Evolutionary conservation across 2,888 invertebrate genomes (phyloP).

Genomic region (Carpatolechia fugitivella): DNA sequence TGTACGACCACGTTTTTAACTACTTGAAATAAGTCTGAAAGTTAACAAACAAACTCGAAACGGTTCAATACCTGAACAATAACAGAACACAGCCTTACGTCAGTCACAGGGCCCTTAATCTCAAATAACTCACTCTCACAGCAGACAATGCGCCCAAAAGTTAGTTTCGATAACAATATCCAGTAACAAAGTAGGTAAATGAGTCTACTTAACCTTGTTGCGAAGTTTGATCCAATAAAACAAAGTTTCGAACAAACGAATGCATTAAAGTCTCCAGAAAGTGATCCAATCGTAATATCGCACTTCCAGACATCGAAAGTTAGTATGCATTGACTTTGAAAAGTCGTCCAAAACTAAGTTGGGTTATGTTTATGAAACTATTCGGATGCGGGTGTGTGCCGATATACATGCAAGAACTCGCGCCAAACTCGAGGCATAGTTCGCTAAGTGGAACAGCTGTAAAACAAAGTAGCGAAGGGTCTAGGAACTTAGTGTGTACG

Average conservation of each 20-base stretch:
- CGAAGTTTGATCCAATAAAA: slow-evolving; percentile 71
- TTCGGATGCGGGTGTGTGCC: slow-evolving; percentile 76
- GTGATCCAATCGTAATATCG: slow-evolving; percentile 78
- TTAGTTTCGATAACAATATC: slow-evolving; percentile 37
- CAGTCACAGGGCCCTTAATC: background rate
- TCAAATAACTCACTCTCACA: slow-evolving; percentile 15
- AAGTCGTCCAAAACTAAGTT: slow-evolving; percentile 79
- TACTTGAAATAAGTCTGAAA: too few relatives aligned
- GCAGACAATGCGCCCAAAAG: slow-evolving; percentile 31
- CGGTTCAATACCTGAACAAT: background rate
- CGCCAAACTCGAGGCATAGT: slow-evolving; percentile 78
- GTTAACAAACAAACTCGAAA: background rate
- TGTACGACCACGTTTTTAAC: too few relatives aligned
- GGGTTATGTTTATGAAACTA: slow-evolving; percentile 80
- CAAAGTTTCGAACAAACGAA: slow-evolving; percentile 76
- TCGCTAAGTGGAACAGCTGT: slow-evolving; percentile 79
- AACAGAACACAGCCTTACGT: background rate
- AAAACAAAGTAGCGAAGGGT: slow-evolving; percentile 79
- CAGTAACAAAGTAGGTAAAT: slow-evolving; percentile 44
- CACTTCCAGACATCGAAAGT: slow-evolving; percentile 77
- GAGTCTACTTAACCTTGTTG: slow-evolving; percentile 63
- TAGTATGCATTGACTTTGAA: slow-evolving; percentile 80
- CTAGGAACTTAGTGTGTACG: slow-evolving; percentile 77
- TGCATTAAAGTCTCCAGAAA: slow-evolving; percentile 75
- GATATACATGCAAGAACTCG: slow-evolving; percentile 78